These are phyloP conservation scores for Danaus melanippus DNA, from an alignment of 1,140 invertebrate species.

Conservation along the genomic window DNA sequence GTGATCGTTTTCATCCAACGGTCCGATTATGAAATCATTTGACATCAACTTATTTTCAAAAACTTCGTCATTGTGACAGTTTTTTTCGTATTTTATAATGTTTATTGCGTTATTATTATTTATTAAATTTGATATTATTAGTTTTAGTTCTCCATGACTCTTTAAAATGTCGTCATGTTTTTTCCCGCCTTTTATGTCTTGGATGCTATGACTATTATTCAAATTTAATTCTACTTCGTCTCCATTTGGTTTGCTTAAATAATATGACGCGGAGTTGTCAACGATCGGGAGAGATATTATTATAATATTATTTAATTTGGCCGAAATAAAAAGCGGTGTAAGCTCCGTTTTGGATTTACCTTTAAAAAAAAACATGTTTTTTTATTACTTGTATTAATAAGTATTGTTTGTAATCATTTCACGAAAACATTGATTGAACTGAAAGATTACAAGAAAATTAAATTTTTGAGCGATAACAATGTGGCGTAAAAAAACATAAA, in stretches of 20 bases:
- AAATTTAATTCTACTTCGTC: conserved; percentile 31
- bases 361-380: conserved; percentile 27
- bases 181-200: background rate
- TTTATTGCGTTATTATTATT: conserved; percentile 7
- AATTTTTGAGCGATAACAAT: background rate
- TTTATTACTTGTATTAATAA: conserved; percentile 2
- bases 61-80: conserved; percentile 10
- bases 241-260: conserved; percentile 40
- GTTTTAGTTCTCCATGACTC: conserved; percentile 13
- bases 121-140: conserved; percentile 20
- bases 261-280: conserved; percentile 27
- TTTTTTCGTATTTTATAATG: conserved; percentile 17
- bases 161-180: conserved; percentile 16
- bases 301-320: conserved; percentile 34
- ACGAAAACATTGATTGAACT: too few species aligned
- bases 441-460: background rate
- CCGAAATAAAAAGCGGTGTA: conserved; percentile 25
- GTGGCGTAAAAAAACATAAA: conserved; percentile 2
- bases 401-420: too few species aligned
- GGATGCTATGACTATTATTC: conserved; percentile 12
- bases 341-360: conserved; percentile 37
- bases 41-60: conserved; percentile 23
- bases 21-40: conserved; percentile 49
- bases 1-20: conserved; percentile 39
- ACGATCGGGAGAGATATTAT: conserved; percentile 37